Conservation (phyloP, 2,888 invertebrate species). For the Colostygia pectinataria region DNA sequence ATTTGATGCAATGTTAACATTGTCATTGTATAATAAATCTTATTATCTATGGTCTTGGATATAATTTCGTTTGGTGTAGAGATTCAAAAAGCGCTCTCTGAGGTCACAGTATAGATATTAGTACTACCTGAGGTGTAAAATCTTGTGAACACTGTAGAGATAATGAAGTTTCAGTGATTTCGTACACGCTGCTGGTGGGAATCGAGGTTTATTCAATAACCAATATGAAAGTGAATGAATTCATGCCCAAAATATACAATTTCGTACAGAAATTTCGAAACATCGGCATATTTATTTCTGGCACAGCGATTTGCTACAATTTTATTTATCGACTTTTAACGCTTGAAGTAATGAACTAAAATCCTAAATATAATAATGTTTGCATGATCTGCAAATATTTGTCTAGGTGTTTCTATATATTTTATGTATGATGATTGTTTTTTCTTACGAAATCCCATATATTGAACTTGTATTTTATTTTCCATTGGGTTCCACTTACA, state of each 20-base stretch:
- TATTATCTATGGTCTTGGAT: neutral
- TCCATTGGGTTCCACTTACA: no score
- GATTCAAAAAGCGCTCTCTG: neutral
- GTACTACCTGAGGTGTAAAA: constrained; percentile 11
- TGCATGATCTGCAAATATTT: no score
- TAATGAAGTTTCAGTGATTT: constrained; percentile 24
- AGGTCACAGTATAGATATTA: no score
- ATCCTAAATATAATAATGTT: no score
- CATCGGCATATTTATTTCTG: neutral
- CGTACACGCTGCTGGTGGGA: neutral
- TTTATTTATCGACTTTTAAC: no score
- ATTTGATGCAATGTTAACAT: neutral
- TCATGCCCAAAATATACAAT: neutral
- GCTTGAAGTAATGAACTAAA: no score
- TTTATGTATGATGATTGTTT: no score
- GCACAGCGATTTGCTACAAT: no score
- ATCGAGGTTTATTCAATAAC: constrained; percentile 11
- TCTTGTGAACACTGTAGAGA: constrained; percentile 9
- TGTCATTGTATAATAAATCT: neutral
- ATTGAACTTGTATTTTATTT: no score
- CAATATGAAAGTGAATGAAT: constrained; percentile 10
- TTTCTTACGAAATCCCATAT: no score
- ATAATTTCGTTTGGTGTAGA: neutral
- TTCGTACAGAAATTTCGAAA: constrained; percentile 1
- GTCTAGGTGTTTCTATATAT: no score